Conservation (phyloP, 2,888 invertebrate genomes). For the Nudaria mundana region DNA sequence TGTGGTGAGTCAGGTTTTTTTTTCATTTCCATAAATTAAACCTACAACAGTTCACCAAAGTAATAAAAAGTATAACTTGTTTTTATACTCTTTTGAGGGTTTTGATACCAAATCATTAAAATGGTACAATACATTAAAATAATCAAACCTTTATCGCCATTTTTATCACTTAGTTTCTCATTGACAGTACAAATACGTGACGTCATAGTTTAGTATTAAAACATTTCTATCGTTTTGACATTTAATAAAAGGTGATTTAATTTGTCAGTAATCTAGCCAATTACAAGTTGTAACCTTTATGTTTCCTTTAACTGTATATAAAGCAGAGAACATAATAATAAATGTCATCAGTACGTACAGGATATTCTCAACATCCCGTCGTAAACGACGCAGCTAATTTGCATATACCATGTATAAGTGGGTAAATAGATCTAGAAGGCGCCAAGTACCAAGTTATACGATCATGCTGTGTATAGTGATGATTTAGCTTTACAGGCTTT, state of each 20-base stretch:
- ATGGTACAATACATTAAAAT: too few relatives aligned
- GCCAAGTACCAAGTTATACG: conserved; percentile 14
- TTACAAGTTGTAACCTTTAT: background rate
- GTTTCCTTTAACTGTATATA: background rate
- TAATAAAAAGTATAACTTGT: too few relatives aligned
- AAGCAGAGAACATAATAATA: conserved; percentile 3
- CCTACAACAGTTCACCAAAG: too few relatives aligned
- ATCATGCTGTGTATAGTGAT: conserved; percentile 14
- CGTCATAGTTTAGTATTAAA: too few relatives aligned
- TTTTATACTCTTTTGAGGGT: too few relatives aligned
- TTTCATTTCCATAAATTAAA: conserved; percentile 40
- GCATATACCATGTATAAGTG: conserved; percentile 3
- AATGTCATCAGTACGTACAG: conserved; percentile 1
- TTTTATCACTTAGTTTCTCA: too few relatives aligned
- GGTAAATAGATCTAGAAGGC: conserved; percentile 25
- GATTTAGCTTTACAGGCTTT: conserved; percentile 16
- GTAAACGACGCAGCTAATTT: conserved; percentile 2
- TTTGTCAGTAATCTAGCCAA: too few relatives aligned
- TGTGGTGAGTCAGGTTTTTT: conserved; percentile 47
- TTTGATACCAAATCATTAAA: too few relatives aligned
- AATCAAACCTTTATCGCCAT: too few relatives aligned
- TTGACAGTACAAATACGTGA: too few relatives aligned
- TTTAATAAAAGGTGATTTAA: too few relatives aligned
- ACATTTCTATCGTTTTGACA: too few relatives aligned
- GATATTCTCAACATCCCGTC: conserved; percentile 5